Conservation (phyloP, 2,888 invertebrate genomes). For the Drosophila anceps region DNA sequence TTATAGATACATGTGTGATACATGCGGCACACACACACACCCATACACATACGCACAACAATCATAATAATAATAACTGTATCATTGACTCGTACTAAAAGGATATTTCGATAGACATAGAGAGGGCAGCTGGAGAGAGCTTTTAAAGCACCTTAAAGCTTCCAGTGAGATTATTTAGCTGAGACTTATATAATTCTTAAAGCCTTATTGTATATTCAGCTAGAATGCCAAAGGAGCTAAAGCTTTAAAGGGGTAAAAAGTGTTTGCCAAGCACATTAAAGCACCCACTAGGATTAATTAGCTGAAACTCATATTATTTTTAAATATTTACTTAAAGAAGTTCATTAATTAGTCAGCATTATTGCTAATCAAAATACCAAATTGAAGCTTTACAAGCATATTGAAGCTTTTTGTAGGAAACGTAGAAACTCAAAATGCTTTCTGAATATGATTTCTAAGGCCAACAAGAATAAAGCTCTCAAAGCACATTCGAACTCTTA, state of each 20-base stretch:
- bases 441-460: too few species aligned
- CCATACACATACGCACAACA: conserved; percentile 3
- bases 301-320: too few species aligned
- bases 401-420: too few species aligned
- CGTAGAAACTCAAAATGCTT: too few species aligned
- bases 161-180: too few species aligned
- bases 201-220: neutral
- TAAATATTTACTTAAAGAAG: too few species aligned
- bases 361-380: too few species aligned
- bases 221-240: neutral
- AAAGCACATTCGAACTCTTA: neutral
- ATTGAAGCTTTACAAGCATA: too few species aligned
- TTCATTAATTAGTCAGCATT: too few species aligned
- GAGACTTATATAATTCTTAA: neutral
- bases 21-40: conserved; percentile 19
- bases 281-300: too few species aligned
- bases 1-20: conserved; percentile 40
- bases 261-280: neutral
- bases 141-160: neutral
- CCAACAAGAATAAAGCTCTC: neutral
- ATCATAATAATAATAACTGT: conserved; percentile 31
- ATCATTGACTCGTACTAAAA: conserved; percentile 36
- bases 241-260: too few species aligned
- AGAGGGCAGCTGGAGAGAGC: too few species aligned
- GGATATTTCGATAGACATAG: neutral